Percentiles rank a stretch among this genome's conserved stretches.
These are phyloP conservation scores for Xenopus petersii DNA, from an alignment of 2,797 vertebrate species.

Conservation along the genomic window DNA sequence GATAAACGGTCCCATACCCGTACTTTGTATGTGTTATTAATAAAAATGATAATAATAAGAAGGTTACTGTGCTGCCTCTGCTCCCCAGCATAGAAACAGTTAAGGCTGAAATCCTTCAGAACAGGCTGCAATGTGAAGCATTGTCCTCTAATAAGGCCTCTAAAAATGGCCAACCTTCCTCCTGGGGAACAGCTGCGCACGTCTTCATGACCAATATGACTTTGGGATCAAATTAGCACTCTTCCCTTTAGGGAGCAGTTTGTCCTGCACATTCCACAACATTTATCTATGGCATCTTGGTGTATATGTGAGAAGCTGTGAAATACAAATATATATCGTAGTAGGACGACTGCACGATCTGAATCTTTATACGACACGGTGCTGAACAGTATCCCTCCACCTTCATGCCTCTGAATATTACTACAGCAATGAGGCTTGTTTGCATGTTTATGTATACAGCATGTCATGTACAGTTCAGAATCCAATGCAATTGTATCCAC, in stretches of 20 bases:
- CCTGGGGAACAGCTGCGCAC: conserved; percentile 22
- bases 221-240: conserved; percentile 33
- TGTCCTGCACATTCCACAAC: conserved; percentile 26
- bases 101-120: not conserved
- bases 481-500: too few species aligned
- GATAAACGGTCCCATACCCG: too few species aligned
- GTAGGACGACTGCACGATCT: conserved; percentile 23
- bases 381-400: too few species aligned
- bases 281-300: conserved; percentile 17
- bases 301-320: conserved; percentile 41
- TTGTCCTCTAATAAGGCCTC: conserved; percentile 16
- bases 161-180: conserved; percentile 33
- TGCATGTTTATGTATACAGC: too few species aligned
- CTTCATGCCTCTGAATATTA: too few species aligned
- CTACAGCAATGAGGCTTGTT: too few species aligned
- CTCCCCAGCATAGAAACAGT: too few species aligned
- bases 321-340: conserved; percentile 24
- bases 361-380: not conserved
- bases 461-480: too few species aligned
- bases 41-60: too few species aligned
- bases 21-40: too few species aligned
- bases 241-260: conserved; percentile 26
- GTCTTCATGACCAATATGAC: conserved; percentile 6
- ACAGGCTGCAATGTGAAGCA: not conserved
- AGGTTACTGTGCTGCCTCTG: too few species aligned